Conservation (phyloP, 2,113 vertebrate genomes). For the Probosciger aterrimus region DNA sequence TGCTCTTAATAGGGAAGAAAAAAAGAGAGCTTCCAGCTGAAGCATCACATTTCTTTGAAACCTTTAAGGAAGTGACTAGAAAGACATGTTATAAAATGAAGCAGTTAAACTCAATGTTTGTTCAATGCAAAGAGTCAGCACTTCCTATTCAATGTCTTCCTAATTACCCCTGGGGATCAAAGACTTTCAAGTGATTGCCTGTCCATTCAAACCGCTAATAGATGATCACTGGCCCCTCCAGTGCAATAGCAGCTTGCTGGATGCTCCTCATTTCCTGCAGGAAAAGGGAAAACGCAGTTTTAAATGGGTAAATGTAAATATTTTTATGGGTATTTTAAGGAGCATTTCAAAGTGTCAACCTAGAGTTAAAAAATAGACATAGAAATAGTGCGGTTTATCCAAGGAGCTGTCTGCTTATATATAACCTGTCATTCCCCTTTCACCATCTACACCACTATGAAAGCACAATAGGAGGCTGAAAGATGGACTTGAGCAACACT, state of each 20-base stretch:
- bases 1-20: neutral
- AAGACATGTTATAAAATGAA: slow-evolving; percentile 24
- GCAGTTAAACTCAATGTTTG: slow-evolving; percentile 37
- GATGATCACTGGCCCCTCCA: neutral
- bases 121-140: slow-evolving; percentile 23
- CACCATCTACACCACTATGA: neutral
- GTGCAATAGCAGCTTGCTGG: neutral
- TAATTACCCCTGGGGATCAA: slow-evolving; percentile 41
- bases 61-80: slow-evolving; percentile 13
- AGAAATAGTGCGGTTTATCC: neutral
- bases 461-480: neutral
- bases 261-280: neutral
- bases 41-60: slow-evolving; percentile 9
- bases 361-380: neutral
- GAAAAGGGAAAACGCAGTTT: neutral
- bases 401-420: neutral
- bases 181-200: slow-evolving; percentile 13
- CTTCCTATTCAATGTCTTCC: slow-evolving; percentile 36
- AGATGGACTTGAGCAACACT: neutral
- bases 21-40: neutral
- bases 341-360: neutral
- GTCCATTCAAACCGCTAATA: slow-evolving; percentile 3
- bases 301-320: neutral
- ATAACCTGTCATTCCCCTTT: neutral
- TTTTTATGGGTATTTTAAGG: neutral